Conservation (phyloP, 2,888 invertebrate species). For the Dryobotodes eremita region DNA sequence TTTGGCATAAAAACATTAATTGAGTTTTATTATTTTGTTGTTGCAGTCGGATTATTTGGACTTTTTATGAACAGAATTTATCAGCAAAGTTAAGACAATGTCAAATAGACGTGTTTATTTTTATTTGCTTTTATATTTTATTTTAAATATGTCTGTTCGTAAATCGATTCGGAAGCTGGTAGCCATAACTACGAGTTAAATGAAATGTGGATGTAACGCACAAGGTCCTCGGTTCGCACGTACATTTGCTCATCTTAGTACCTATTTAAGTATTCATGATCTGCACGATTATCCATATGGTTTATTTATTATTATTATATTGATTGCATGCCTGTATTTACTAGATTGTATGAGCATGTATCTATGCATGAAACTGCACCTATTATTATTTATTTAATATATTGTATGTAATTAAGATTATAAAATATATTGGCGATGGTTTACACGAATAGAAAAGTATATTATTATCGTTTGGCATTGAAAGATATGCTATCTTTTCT, state of each 20-base stretch:
- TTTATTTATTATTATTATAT: constrained; percentile 54
- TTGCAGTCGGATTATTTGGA: constrained; percentile 69
- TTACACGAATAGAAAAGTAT: constrained; percentile 58
- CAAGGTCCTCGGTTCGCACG: constrained; percentile 79
- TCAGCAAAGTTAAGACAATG: constrained; percentile 54
- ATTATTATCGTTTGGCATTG: constrained; percentile 72
- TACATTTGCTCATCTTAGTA: constrained; percentile 65
- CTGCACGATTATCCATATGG: constrained; percentile 62
- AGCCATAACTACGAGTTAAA: constrained; percentile 81
- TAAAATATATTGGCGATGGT: constrained; percentile 44
- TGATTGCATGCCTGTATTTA: constrained; percentile 66
- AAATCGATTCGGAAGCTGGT: constrained; percentile 74
- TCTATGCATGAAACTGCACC: constrained; percentile 48
- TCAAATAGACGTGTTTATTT: constrained; percentile 50
- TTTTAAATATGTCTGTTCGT: constrained; percentile 74
- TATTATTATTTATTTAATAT: constrained; percentile 42
- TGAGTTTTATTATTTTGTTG: constrained; percentile 51
- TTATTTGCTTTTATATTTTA: constrained; percentile 71
- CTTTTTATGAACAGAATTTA: constrained; percentile 78
- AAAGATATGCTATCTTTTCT: constrained; percentile 67
- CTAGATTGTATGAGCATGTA: constrained; percentile 50
- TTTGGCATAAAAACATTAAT: constrained; percentile 34
- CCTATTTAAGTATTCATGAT: constrained; percentile 60
- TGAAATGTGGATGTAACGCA: constrained; percentile 76
- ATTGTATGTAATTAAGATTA: constrained; percentile 30